Conservation (phyloP, 1,140 invertebrate species). For the Bombyx mandarina region DNA sequence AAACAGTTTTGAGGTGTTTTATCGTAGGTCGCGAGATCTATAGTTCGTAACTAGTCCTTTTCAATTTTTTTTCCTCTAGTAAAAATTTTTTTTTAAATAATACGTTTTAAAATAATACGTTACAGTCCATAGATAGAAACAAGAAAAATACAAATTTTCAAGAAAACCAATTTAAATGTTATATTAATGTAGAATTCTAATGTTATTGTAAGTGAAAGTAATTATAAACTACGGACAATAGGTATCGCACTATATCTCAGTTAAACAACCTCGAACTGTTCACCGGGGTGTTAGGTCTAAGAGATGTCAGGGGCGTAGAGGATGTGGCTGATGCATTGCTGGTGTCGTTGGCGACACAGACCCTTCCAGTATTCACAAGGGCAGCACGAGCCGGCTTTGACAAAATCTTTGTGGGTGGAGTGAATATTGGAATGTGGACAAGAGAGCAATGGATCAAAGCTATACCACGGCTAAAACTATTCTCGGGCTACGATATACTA, state of each 20-base stretch:
- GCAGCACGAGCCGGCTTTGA: too few species aligned
- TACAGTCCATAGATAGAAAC: too few species aligned
- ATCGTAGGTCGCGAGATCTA: slow-evolving; percentile 9
- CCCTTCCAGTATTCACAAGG: slow-evolving; percentile 53
- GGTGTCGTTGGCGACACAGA: slow-evolving; percentile 25
- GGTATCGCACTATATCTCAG: neutral
- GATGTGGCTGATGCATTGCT: slow-evolving; percentile 53
- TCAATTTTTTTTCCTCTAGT: too few species aligned
- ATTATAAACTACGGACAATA: too few species aligned
- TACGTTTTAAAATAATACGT: too few species aligned
- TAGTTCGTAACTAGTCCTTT: neutral
- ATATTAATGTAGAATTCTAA: too few species aligned
- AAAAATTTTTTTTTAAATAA: too few species aligned
- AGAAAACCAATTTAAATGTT: too few species aligned
- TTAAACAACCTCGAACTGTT: slow-evolving; percentile 55
- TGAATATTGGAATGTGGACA: neutral
- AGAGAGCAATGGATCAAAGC: slow-evolving; percentile 12
- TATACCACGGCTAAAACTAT: slow-evolving; percentile 40
- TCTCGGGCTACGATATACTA: slow-evolving; percentile 29
- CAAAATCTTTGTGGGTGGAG: too few species aligned
- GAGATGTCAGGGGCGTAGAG: slow-evolving; percentile 66
- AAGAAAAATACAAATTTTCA: too few species aligned
- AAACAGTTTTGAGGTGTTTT: slow-evolving; percentile 53
- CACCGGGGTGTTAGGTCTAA: slow-evolving; percentile 64
- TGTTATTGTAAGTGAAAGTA: too few species aligned